phyloP scores from a whole-genome alignment of 2,113 vertebrate genomes.

The Gallinago media region DNA sequence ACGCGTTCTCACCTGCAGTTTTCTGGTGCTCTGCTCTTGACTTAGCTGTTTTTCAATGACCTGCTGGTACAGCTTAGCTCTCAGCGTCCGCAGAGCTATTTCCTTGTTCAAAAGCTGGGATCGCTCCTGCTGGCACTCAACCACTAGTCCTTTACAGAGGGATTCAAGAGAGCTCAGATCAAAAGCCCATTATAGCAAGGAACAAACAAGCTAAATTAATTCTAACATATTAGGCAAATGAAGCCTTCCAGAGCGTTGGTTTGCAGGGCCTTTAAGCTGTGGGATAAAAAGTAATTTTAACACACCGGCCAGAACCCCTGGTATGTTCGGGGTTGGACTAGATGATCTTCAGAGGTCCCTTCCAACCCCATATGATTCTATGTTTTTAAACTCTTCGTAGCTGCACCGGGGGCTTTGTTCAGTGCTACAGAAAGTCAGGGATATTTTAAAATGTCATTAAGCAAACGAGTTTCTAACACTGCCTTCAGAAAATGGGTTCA shows the following conservation, averaged over 20 bases:
- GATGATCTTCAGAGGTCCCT: too few species aligned
- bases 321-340: neutral
- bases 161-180: neutral
- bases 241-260: neutral
- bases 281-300: neutral
- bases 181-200: neutral
- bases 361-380: too few species aligned
- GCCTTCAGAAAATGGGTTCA: neutral
- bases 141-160: conserved; percentile 76
- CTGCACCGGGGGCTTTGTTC: neutral
- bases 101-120: conserved; percentile 92
- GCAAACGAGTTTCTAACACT: neutral
- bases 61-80: conserved; percentile 85
- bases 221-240: neutral
- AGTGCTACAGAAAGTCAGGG: neutral
- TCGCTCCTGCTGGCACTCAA: conserved; percentile 93
- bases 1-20: conserved; percentile 82
- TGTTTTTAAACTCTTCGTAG: neutral
- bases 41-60: conserved; percentile 76
- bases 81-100: conserved; percentile 84
- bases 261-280: neutral
- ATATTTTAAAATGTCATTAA: neutral
- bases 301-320: neutral
- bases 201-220: conserved; percentile 16
- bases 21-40: conserved; percentile 81